Evolutionary conservation across 2,888 invertebrate genomes (phyloP), one percentile per base, ranked within the genome.

Genomic region (Tanytarsus gracilentus): DNA sequence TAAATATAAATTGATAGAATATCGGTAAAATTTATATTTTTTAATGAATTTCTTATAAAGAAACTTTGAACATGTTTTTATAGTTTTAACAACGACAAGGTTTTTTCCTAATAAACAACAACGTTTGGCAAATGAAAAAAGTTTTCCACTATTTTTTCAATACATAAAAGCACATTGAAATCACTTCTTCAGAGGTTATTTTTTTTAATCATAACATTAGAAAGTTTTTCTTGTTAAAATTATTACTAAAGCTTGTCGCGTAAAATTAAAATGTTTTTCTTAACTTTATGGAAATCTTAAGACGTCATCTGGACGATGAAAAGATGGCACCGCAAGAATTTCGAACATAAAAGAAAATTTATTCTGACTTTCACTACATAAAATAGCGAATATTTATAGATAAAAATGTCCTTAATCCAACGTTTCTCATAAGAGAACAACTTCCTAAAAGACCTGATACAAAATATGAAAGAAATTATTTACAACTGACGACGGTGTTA

Each of bases 401-500:
- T 39, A 39, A 55, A n/a, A 11, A 5, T 33, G 44, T 44, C 44
- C 44, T 44, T 44, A 44, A 23, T 23, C 18, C 44, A 44, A 44
- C 23, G 44, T 23, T 9, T 16, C 7, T 11, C 8, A 33, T 33
- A 18, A 44, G 44, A 18, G 36, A 14, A n/a, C 21, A 44, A 44
- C 33, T 9, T 44, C 18, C 9, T 23, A 23, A 44, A 44, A 23
- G 11, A 44, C 18, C 40, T 18, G 16, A 40, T 18, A 40, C 40
- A 29, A 58, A 48, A 58, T 44, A 58, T 58, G 40, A 58, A 48
- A 58, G 58, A 58, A 58, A 58, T 58, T 58, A 58, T 58, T 58
- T 58, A 58, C 58, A 58, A 58, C 58, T 58, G 58, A 44, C 48
- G 58, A 58, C 58, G 48, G 27, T 26, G 48, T 40, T 30, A 58